Conservation (phyloP, 2,888 invertebrate genomes). For the Netelia virgata region DNA sequence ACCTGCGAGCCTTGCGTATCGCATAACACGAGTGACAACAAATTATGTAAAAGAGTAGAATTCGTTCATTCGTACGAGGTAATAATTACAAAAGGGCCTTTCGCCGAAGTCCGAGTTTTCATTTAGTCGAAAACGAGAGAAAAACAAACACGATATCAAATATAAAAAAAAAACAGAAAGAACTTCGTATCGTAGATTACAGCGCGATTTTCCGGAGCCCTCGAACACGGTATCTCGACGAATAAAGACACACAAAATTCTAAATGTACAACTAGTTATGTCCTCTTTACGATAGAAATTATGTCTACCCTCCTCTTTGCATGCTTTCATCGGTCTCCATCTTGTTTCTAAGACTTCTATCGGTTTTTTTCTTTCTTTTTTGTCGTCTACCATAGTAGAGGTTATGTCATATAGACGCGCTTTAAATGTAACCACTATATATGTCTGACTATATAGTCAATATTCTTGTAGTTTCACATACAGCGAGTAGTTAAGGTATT, state of each 20-base stretch:
- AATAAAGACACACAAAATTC: slow-evolving; percentile 20
- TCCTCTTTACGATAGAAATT: slow-evolving; percentile 46
- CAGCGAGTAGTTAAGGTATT: slow-evolving; percentile 84
- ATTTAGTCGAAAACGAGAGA: slow-evolving; percentile 7
- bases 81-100: slow-evolving; percentile 43
- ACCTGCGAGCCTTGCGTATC: slow-evolving; percentile 10
- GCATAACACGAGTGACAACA: slow-evolving; percentile 8
- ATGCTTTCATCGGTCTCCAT: not conserved
- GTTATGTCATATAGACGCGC: slow-evolving; percentile 1
- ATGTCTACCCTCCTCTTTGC: slow-evolving; percentile 18
- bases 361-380: slow-evolving; percentile 6
- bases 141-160: not conserved
- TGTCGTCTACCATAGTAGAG: slow-evolving; percentile 40
- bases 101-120: not conserved
- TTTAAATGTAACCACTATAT: slow-evolving; percentile 1
- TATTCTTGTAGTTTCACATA: slow-evolving; percentile 77
- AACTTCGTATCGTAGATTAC: not conserved
- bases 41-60: not conserved
- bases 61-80: slow-evolving; percentile 12
- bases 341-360: not conserved
- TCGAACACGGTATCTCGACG: not conserved
- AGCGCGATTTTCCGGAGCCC: not conserved
- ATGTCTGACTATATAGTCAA: slow-evolving; percentile 41
- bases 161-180: not conserved
- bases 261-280: slow-evolving; percentile 45